Percentiles rank a stretch among this genome's conserved stretches.
Evolutionary conservation across 2,888 invertebrate genomes (phyloP).

Genomic region (Idaea biselata): DNA sequence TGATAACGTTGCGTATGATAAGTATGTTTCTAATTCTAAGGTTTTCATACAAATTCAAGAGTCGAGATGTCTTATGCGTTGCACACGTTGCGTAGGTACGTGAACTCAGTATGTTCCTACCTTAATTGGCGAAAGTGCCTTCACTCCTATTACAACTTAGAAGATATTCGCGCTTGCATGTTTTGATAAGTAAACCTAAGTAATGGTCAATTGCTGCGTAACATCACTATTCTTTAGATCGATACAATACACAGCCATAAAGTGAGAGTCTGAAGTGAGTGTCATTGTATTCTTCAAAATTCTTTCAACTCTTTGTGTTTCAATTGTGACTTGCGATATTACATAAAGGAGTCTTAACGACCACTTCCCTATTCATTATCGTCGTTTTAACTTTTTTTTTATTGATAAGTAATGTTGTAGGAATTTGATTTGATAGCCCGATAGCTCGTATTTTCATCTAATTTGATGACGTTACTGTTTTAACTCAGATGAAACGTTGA

Average conservation of each 20-base stretch:
- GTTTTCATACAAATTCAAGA: too few species aligned
- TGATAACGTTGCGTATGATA: too few species aligned
- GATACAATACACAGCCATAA: background rate
- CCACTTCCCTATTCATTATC: background rate
- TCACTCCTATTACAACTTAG: too few species aligned
- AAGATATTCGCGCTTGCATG: background rate
- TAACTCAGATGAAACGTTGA: too few species aligned
- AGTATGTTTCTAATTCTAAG: too few species aligned
- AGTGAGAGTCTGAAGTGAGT: background rate
- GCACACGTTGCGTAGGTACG: too few species aligned
- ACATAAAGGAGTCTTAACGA: background rate
- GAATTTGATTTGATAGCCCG: background rate
- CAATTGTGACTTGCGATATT: conserved; percentile 13
- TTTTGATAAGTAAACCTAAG: background rate
- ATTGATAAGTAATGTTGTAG: background rate
- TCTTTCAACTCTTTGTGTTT: conserved; percentile 4
- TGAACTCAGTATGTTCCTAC: too few species aligned
- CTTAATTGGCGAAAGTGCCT: too few species aligned
- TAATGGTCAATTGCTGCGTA: background rate
- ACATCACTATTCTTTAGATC: background rate
- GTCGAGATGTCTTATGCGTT: too few species aligned
- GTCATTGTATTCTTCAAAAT: background rate
- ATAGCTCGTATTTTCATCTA: background rate
- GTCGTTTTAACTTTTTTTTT: background rate
- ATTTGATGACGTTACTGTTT: too few species aligned